Percentiles rank a stretch among this genome's conserved stretches.
Evolutionary conservation across 2,888 invertebrate genomes (phyloP).

Genomic region (Drosophila limbata): DNA sequence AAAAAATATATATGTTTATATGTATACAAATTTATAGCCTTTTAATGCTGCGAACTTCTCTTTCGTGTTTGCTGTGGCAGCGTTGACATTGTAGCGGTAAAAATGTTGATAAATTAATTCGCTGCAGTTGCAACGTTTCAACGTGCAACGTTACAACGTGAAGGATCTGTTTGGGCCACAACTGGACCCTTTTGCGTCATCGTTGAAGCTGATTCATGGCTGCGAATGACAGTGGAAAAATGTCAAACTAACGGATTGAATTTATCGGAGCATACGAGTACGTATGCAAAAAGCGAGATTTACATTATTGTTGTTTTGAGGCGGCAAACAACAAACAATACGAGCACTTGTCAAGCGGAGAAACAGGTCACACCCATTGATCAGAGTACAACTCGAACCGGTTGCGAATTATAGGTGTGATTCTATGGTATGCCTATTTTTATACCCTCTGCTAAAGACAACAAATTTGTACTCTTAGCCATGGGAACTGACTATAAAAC

Average conservation of each 20-base stretch:
- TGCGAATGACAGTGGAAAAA: conserved; percentile 39
- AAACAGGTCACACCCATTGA: conserved; percentile 28
- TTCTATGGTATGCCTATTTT: conserved; percentile 1
- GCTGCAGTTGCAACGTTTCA: conserved; percentile 49
- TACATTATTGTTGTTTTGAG: conserved; percentile 15
- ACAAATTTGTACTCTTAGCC: not conserved
- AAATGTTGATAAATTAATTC: conserved; percentile 76
- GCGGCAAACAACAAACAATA: conserved; percentile 46
- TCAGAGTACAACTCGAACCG: conserved; percentile 18
- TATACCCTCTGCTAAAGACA: not conserved
- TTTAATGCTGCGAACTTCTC: conserved; percentile 60
- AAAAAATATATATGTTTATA: not conserved
- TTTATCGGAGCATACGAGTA: not conserved
- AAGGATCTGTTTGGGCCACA: conserved; percentile 1
- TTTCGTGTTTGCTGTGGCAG: conserved; percentile 43
- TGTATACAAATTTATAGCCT: conserved; percentile 67
- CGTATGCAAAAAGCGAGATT: conserved; percentile 9
- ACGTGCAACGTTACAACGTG: conserved; percentile 16
- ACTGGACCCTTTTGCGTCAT: conserved; percentile 21
- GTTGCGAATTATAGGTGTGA: conserved; percentile 26
- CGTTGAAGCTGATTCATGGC: conserved; percentile 38
- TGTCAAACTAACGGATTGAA: conserved; percentile 25
- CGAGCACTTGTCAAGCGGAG: conserved; percentile 33
- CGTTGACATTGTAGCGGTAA: conserved; percentile 75
- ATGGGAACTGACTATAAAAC: not conserved